A percentile compares a stretch with the other conserved stretches of the same genome.
These are phyloP conservation scores for Heterohyrax brucei DNA, from an alignment of 2,797 vertebrate genomes.

Conservation along the genomic window DNA sequence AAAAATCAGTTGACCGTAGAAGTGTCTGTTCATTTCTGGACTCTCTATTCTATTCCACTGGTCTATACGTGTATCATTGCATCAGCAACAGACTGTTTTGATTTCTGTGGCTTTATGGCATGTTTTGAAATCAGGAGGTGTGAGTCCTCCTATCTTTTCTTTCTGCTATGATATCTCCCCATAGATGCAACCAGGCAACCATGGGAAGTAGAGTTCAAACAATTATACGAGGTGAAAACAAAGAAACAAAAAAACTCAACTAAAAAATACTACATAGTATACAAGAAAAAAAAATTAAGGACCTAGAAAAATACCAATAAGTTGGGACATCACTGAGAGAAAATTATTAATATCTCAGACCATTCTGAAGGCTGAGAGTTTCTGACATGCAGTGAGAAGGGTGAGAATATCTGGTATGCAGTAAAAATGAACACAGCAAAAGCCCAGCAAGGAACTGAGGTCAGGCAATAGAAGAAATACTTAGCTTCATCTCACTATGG, in stretches of 20 bases:
- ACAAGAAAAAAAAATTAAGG: constrained; percentile 52
- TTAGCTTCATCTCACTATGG: neutral
- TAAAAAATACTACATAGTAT: neutral
- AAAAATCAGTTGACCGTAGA: too few relatives aligned
- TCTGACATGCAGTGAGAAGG: neutral
- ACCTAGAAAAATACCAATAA: constrained; percentile 34
- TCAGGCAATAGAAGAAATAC: neutral
- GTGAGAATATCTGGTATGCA: neutral
- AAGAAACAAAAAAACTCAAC: neutral
- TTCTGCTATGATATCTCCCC: neutral
- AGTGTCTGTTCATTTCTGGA: too few relatives aligned
- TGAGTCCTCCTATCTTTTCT: neutral
- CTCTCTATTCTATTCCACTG: too few relatives aligned
- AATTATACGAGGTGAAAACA: neutral
- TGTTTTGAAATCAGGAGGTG: too few relatives aligned
- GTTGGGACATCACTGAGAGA: neutral
- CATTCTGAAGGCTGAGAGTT: constrained; percentile 2
- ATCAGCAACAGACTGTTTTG: too few relatives aligned
- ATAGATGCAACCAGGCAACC: neutral
- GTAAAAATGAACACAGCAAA: constrained; percentile 14
- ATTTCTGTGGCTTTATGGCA: too few relatives aligned
- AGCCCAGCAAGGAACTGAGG: neutral
- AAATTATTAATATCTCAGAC: neutral
- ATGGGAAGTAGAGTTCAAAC: neutral
- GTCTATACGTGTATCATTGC: too few relatives aligned